Conservation (phyloP, 2,113 vertebrate genomes). For the Loxodonta africana region DNA sequence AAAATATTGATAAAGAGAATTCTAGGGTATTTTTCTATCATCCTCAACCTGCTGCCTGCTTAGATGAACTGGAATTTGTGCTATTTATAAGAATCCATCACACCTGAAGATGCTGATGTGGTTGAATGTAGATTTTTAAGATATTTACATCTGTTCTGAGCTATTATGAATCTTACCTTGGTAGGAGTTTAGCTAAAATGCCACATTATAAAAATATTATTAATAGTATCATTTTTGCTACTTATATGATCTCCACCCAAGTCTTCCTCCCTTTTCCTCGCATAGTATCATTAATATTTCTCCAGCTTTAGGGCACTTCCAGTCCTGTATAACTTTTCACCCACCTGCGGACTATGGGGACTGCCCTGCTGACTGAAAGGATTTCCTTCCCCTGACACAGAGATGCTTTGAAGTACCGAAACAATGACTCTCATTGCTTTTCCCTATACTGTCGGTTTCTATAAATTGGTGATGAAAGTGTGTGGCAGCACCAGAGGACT, state of each 20-base stretch:
- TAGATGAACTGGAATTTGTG: conserved; percentile 47
- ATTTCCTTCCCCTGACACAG: conserved; percentile 93
- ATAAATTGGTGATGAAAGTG: conserved; percentile 94
- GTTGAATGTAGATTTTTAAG: conserved; percentile 47
- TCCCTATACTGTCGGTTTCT: conserved; percentile 91
- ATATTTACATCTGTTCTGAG: background rate
- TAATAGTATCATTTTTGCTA: conserved; percentile 73
- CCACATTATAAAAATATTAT: conserved; percentile 65
- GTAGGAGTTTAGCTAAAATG: conserved; percentile 71
- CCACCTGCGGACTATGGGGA: conserved; percentile 91
- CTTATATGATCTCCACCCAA: conserved; percentile 69
- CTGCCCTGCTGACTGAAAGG: conserved; percentile 93
- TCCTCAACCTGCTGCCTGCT: conserved; percentile 3
- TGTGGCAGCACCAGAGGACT: conserved; percentile 91
- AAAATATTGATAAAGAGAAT: conserved; percentile 55
- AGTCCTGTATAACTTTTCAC: conserved; percentile 92
- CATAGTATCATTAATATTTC: conserved; percentile 85
- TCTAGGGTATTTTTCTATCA: conserved; percentile 12
- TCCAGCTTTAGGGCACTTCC: conserved; percentile 88
- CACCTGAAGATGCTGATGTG: conserved; percentile 15
- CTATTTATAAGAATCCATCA: conserved; percentile 24
- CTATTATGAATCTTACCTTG: conserved; percentile 23
- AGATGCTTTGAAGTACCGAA: conserved; percentile 93
- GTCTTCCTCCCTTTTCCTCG: conserved; percentile 26
- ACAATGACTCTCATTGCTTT: conserved; percentile 95